Base-by-base conservation (phyloP, 2,113 vertebrate genomes). In the Brienomyrus longianalis region DNA sequence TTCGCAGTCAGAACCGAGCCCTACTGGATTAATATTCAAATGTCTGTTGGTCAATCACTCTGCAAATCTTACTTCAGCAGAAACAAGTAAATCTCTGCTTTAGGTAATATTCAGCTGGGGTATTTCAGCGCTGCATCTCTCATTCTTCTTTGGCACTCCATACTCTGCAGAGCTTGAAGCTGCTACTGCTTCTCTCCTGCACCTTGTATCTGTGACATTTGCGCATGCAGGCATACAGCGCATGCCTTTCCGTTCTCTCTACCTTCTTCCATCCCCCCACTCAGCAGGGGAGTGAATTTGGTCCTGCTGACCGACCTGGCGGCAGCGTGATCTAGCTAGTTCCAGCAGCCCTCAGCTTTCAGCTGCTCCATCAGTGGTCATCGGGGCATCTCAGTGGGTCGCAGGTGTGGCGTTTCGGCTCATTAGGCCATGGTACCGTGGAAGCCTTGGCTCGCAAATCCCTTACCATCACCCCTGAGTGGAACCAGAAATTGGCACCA, bases 401-500 rank as follows among this genome's bases (percentile, higher is more conserved):
- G 52, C 89, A 89, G 89, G 80, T 89, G 89, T 43, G 80, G 23
- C 0, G 77, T 45, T 39, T 89, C 39, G 43, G 39, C 43, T 89
- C 89, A 89, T 89, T 89, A 89, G 51, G 52, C 89, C 45, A n/a
- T 7, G 13, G 80, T 51, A 27, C 52, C 74, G 13, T 31, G 43
- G 35, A 21, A 27, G 23, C 39, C 77, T 54, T 52, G 13, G 19
- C 52, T 5, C 21, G 45, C 15, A 70, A 17, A 54, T 27, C 15
- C 39, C 89, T 83, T n/a, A 50, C 77, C 77, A 48, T 62, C 52
- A 62, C 11, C 21, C 51, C 39, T 56, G 52, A 23, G 17, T n/a
- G 52, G 87, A 66, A 66, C 7, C 23, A 47, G 35, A 59, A 11
- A 77, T 31, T 52, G 77, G 74, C 19, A 31, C 50, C n/a, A 11